Conservation (phyloP, 2,113 vertebrate species). For the Leucopsar rothschildi region DNA sequence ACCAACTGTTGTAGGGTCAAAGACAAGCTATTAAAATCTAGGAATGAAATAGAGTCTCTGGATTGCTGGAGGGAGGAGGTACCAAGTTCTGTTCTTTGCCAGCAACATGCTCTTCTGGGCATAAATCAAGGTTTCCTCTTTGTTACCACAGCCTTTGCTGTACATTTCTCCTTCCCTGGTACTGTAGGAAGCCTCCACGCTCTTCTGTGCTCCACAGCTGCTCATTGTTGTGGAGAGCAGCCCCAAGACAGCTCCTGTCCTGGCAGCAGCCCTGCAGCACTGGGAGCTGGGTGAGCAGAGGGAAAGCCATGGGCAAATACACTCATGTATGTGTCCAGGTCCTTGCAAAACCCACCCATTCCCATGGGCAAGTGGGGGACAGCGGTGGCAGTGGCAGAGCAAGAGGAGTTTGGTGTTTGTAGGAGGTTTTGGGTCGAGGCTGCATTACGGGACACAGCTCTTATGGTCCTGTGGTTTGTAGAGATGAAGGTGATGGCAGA, state of each 20-base stretch:
- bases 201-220: not conserved
- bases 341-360: not conserved
- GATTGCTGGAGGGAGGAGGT: not conserved
- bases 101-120: not conserved
- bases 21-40: not conserved
- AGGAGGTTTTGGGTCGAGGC: fast-evolving
- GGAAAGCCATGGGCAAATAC: not conserved
- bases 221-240: not conserved
- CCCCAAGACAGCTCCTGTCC: not conserved
- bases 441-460: not conserved
- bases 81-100: not conserved
- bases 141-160: not conserved
- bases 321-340: fast-evolving
- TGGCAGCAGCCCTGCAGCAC: not conserved
- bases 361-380: too few relatives aligned
- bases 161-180: not conserved
- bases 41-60: not conserved
- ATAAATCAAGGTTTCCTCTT: not conserved
- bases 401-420: not conserved
- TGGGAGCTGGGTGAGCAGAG: not conserved
- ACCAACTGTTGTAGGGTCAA: not conserved
- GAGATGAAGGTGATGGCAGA: fast-evolving
- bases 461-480: not conserved
- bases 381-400: not conserved
- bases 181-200: not conserved